Conservation (phyloP, 2,888 invertebrate genomes). For the Selenia dentaria region DNA sequence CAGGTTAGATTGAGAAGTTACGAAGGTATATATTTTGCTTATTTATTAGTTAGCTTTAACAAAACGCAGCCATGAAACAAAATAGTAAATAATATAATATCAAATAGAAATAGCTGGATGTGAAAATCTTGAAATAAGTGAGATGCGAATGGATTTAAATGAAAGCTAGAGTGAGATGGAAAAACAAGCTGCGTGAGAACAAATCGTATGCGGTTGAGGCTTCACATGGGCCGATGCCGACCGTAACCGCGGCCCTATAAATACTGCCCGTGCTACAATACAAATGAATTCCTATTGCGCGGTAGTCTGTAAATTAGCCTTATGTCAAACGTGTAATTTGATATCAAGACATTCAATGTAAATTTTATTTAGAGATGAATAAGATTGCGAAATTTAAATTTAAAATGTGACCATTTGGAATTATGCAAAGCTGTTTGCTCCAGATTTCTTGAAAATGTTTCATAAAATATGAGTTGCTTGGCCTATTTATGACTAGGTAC, state of each 20-base stretch:
- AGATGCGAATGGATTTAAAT: conserved; percentile 42
- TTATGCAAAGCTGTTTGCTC: conserved; percentile 22
- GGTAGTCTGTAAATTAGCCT: conserved; percentile 54
- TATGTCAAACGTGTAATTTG: conserved; percentile 46
- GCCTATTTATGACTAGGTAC: conserved; percentile 2
- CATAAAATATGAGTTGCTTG: conserved; percentile 17
- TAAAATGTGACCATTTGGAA: conserved; percentile 15
- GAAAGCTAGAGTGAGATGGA: conserved; percentile 51
- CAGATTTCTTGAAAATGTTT: conserved; percentile 20
- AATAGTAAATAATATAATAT: conserved; percentile 48
- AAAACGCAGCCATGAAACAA: too few relatives aligned
- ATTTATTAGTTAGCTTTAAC: too few relatives aligned
- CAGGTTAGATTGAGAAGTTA: too few relatives aligned
- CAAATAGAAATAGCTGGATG: conserved; percentile 47
- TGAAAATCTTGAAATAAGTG: conserved; percentile 50
- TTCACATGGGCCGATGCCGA: conserved; percentile 53
- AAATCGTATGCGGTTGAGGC: conserved; percentile 59
- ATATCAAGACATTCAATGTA: conserved; percentile 37
- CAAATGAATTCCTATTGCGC: conserved; percentile 53
- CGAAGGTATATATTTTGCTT: too few relatives aligned
- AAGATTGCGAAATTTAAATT: conserved; percentile 27
- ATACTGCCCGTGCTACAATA: conserved; percentile 53
- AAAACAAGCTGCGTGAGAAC: conserved; percentile 71
- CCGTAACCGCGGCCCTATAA: conserved; percentile 53
- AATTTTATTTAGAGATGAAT: conserved; percentile 27